Conservation (phyloP, 2,888 invertebrate species). For the Cataglyphis altisquamis region DNA sequence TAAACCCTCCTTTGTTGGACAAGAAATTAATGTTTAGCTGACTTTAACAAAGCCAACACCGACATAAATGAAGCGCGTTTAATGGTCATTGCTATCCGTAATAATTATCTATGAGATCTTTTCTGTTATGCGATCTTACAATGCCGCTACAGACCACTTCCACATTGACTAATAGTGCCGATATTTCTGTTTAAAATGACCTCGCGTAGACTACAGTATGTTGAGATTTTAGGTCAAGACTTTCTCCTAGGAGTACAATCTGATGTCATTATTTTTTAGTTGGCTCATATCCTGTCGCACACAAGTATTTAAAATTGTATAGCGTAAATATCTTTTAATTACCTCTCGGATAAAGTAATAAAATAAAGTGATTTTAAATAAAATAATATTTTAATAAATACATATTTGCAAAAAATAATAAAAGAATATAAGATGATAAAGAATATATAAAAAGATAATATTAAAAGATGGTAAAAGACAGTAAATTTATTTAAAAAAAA, state of each 20-base stretch:
- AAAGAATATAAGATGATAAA: no score
- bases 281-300: constrained; percentile 1
- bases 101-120: neutral
- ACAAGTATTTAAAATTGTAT: neutral
- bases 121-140: neutral
- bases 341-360: no score
- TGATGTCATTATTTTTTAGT: neutral
- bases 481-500: no score
- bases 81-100: neutral
- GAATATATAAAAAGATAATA: neutral
- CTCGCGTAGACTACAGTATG: neutral
- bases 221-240: neutral
- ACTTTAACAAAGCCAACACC: neutral
- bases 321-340: neutral
- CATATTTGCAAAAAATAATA: no score
- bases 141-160: neutral
- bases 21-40: constrained; percentile 2
- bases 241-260: neutral
- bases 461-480: neutral
- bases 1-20: neutral
- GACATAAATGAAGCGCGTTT: neutral
- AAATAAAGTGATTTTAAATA: neutral
- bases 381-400: neutral
- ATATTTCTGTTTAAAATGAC: neutral
- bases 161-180: neutral